Conservation (phyloP, 2,797 vertebrate species). For the Chiroxiphia lanceolata region DNA sequence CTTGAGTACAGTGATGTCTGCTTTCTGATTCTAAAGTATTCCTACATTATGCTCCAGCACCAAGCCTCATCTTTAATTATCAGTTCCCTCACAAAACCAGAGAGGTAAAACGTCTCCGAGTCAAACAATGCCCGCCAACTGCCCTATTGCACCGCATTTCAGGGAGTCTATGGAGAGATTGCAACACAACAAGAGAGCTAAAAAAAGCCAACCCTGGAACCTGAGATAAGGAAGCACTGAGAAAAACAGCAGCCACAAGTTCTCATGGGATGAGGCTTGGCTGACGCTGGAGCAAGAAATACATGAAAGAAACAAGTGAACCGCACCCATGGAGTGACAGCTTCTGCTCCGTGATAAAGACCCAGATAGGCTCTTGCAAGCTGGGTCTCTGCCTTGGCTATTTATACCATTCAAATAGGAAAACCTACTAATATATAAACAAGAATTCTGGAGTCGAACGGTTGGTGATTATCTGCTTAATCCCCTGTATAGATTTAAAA, state of each 20-base stretch:
- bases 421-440: constrained; percentile 5
- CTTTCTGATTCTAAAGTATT: constrained; percentile 20
- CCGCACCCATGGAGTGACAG: constrained; percentile 47
- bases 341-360: constrained; percentile 46
- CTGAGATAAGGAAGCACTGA: constrained; percentile 63
- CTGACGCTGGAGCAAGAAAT: constrained; percentile 53
- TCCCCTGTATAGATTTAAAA: background rate
- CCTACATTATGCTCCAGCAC: background rate
- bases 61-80: constrained; percentile 36
- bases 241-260: constrained; percentile 49
- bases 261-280: constrained; percentile 54
- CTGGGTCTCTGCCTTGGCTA: constrained; percentile 6
- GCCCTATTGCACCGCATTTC: background rate
- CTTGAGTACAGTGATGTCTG: background rate
- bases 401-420: constrained; percentile 32
- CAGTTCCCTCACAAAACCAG: background rate
- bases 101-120: background rate
- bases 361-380: constrained; percentile 31
- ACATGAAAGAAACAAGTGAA: constrained; percentile 60
- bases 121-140: background rate
- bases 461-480: background rate
- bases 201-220: constrained; percentile 54
- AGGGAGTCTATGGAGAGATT: constrained; percentile 11
- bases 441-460: background rate
- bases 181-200: constrained; percentile 46